Evolutionary conservation across 2,888 invertebrate species (phyloP).

Genomic region (Anoplius nigerrimus): DNA sequence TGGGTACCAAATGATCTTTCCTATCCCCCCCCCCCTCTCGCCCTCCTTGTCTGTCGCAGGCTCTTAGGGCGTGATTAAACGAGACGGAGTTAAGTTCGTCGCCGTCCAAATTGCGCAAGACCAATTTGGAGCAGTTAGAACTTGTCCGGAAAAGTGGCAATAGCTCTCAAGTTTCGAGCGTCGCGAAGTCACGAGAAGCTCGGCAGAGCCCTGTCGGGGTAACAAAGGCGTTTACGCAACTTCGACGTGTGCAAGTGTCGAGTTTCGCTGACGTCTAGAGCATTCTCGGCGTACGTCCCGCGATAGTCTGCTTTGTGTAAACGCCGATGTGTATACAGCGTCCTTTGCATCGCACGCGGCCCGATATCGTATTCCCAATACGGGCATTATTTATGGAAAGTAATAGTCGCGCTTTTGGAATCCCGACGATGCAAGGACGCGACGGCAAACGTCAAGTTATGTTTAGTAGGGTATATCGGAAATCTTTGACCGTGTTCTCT

Average conservation of each 20-base stretch:
- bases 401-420: no score
- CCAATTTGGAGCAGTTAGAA: constrained; percentile 21
- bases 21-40: not conserved
- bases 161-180: constrained; percentile 19
- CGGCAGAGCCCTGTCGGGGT: constrained; percentile 3
- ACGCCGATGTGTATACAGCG: no score
- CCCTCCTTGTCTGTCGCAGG: not conserved
- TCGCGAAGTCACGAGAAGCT: constrained; percentile 4
- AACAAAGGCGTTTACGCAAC: constrained; percentile 20
- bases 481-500: no score
- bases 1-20: not conserved
- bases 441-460: no score
- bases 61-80: constrained; percentile 7
- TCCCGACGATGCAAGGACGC: no score
- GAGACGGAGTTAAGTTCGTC: constrained; percentile 12
- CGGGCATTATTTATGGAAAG: no score
- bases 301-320: no score
- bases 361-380: no score
- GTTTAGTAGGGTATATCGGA: no score
- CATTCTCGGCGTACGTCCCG: no score
- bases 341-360: no score
- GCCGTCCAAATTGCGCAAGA: constrained; percentile 16
- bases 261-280: no score
- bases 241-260: not conserved
- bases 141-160: constrained; percentile 16